A percentile compares a stretch with the other conserved stretches of the same genome.
These are phyloP conservation scores for Plebejus anna DNA, from an alignment of 2,888 invertebrate genomes.

Conservation along the genomic window DNA sequence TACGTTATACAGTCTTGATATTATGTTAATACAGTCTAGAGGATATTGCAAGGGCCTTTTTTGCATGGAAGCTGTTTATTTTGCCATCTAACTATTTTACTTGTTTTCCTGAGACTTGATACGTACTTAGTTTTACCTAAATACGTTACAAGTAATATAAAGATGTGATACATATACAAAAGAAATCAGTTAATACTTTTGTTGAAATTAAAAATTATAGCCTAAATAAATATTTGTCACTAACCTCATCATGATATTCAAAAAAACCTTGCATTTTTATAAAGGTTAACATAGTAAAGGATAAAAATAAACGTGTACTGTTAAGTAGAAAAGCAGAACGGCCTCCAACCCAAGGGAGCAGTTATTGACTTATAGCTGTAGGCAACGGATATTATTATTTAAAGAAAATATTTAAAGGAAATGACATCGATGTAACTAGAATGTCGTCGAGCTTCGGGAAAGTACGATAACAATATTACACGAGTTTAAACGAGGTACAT, in stretches of 20 bases:
- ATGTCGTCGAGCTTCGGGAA: slow-evolving; percentile 19
- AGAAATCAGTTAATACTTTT: no score
- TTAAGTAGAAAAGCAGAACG: neutral
- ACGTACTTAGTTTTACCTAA: no score
- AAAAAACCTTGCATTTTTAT: neutral
- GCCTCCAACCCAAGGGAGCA: neutral
- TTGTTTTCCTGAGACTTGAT: no score
- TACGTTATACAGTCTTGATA: no score
- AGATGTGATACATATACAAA: no score
- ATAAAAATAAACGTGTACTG: neutral
- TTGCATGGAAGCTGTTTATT: no score
- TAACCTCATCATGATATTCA: neutral
- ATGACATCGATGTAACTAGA: slow-evolving; percentile 27
- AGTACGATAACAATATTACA: slow-evolving; percentile 27
- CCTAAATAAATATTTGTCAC: no score
- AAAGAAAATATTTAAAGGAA: slow-evolving; percentile 27
- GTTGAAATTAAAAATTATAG: no score
- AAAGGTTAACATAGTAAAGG: neutral
- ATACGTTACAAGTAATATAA: no score
- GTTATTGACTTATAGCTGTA: slow-evolving; percentile 23
- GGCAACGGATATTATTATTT: slow-evolving; percentile 27
- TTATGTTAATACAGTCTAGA: no score
- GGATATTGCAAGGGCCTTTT: no score
- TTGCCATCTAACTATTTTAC: no score
- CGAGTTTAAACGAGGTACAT: slow-evolving; percentile 27